A percentile compares a stretch with the other conserved stretches of the same genome.
Conservation (phyloP, 2,888 invertebrate genomes). For the Protula sp. region DNA sequence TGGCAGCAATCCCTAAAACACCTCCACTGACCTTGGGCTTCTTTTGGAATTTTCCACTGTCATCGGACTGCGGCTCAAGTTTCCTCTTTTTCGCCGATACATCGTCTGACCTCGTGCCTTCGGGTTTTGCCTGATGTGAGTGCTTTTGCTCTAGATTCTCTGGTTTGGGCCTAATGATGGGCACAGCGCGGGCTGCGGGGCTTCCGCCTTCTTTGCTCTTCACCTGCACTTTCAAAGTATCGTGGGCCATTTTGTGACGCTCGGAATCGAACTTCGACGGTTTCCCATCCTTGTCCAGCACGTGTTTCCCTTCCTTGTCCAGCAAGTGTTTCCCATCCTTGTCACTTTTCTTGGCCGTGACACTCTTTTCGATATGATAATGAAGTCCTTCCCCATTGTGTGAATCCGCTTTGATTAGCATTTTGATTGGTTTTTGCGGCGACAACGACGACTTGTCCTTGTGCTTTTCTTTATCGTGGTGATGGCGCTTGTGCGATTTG, state of each 20-base stretch:
- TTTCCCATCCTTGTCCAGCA: neutral
- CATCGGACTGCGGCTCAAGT: neutral
- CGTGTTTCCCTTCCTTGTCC: neutral
- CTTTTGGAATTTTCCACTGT: neutral
- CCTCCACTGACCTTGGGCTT: too few relatives aligned
- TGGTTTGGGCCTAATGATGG: too few relatives aligned
- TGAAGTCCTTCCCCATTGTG: neutral
- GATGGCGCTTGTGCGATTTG: conserved; percentile 7
- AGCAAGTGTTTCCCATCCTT: neutral
- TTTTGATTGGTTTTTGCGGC: neutral
- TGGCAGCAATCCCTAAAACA: neutral
- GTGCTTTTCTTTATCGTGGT: conserved; percentile 6
- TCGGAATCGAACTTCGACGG: neutral
- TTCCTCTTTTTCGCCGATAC: conserved; percentile 8
- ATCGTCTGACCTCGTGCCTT: neutral
- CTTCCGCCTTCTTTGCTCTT: too few relatives aligned
- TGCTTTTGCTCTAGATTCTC: too few relatives aligned
- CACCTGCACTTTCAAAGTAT: too few relatives aligned
- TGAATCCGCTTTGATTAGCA: neutral
- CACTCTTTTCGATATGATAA: neutral
- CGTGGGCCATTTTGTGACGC: too few relatives aligned
- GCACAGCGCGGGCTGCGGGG: neutral
- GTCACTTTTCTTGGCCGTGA: neutral
- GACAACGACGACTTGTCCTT: too few relatives aligned
- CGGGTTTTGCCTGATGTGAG: too few relatives aligned